phyloP scores from a whole-genome alignment of 2,888 invertebrate genomes.

The Diploptera punctata region DNA sequence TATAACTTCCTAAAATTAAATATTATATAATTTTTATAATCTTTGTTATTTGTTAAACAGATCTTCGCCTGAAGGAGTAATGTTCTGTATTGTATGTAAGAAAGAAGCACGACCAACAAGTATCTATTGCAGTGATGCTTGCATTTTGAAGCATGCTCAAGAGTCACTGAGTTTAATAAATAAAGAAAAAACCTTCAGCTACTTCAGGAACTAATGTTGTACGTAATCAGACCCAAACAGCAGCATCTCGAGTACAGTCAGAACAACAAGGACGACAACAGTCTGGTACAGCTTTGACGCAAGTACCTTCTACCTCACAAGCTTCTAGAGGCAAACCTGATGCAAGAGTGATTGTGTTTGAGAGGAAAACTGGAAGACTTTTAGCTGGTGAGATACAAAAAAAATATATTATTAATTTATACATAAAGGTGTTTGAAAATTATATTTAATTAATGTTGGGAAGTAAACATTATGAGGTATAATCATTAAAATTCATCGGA shows the following conservation, averaged over 20 bases:
- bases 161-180: constrained; percentile 53
- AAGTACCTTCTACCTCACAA: background rate
- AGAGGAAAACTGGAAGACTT: constrained; percentile 75
- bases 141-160: constrained; percentile 85
- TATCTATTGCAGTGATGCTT: constrained; percentile 89
- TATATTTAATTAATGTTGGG: too few species aligned
- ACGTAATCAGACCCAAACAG: background rate
- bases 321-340: constrained; percentile 41
- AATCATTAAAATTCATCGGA: too few species aligned
- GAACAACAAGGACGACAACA: background rate
- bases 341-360: constrained; percentile 76
- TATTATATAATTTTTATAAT: too few species aligned
- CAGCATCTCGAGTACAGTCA: background rate
- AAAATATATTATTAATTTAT: too few species aligned
- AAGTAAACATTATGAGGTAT: too few species aligned
- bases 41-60: too few species aligned
- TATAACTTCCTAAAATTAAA: too few species aligned
- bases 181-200: constrained; percentile 11
- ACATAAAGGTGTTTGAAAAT: too few species aligned
- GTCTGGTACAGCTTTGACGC: background rate
- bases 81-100: constrained; percentile 77
- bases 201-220: constrained; percentile 1
- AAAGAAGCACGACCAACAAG: constrained; percentile 78
- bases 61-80: constrained; percentile 38
- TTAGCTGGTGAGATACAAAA: constrained; percentile 57